Evolutionary conservation across 2,113 vertebrate genomes (phyloP), one percentile per base, ranked within the genome.

Genomic region (Pelmatolapia mariae): DNA sequence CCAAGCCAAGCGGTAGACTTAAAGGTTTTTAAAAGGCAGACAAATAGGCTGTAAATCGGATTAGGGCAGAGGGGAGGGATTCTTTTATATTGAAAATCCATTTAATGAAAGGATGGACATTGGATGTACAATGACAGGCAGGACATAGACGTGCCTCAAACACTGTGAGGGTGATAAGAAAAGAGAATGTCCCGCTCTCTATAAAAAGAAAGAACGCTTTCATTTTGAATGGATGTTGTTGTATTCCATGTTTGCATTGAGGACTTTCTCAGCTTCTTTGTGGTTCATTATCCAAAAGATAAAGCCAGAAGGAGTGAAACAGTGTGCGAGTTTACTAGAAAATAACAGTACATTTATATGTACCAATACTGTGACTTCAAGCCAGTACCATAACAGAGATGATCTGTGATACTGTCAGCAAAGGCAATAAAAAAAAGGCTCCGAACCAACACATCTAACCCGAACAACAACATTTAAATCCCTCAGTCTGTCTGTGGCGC

Each of bases 11-110:
- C 88, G 4, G 78, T 76, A 87, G 91, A 91, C 89, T 90, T 91
- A 79, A 89, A 93, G 82, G 85, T 92, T 93, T 93, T 94, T 92
- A 89, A 86, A 93, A 92, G 59, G 87, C 90, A 91, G 57, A 93
- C 89, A 94, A 94, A 95, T 91, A 85, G 91, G 90, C 91, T 68
- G 86, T 63, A 94, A 95, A 95, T 95, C 59, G 89, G 92, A 94
- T 96, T 94, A 95, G 71, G 89, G 92, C 19, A 38, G 40, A 84
- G 88, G 82, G 79, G n/a, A 80, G 79, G 83, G 61, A 87, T 82
- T 47, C 66, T 82, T 87, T 92, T 89, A 76, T 85, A 78, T 87
- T 89, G 79, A 95, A 89, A 93, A 91, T 84, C 85, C 78, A 53
- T 93, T 90, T 80, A 83, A 83, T 86, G 91, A 93, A 87, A 81